phyloP scores from a whole-genome alignment of 2,113 vertebrate species.

The Otocyon megalotis region DNA sequence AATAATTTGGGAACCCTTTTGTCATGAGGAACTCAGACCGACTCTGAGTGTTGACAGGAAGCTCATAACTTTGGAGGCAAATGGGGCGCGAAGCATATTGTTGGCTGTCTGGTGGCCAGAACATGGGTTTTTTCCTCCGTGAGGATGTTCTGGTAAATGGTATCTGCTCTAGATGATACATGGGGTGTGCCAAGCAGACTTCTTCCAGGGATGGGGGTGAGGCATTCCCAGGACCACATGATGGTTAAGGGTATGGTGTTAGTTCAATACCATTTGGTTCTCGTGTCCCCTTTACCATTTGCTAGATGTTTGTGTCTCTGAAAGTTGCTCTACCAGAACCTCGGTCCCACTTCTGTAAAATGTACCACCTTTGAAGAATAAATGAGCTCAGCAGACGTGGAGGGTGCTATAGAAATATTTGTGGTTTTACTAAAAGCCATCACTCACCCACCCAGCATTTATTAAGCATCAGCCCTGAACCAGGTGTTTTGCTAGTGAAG shows the following conservation, averaged over 20 bases:
- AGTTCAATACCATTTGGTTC: neutral
- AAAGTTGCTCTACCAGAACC: neutral
- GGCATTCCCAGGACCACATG: neutral
- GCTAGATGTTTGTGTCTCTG: neutral
- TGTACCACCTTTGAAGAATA: neutral
- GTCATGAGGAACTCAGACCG: neutral
- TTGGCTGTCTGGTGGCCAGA: neutral
- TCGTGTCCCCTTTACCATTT: neutral
- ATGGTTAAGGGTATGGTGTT: neutral
- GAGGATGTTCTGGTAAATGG: neutral
- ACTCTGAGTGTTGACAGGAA: constrained; percentile 40
- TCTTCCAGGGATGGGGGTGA: neutral
- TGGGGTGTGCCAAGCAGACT: neutral
- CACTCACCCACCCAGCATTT: neutral
- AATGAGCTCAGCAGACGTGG: neutral
- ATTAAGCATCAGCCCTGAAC: neutral
- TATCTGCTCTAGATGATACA: neutral
- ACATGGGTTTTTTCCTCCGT: neutral
- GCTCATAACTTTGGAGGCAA: constrained; percentile 22
- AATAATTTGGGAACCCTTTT: neutral
- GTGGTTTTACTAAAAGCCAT: neutral
- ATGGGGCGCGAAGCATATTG: neutral
- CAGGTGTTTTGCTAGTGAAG: neutral
- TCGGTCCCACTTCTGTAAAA: neutral
- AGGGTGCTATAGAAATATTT: neutral